Conservation (phyloP, 2,797 vertebrate species). For the Sebastes itinus region DNA sequence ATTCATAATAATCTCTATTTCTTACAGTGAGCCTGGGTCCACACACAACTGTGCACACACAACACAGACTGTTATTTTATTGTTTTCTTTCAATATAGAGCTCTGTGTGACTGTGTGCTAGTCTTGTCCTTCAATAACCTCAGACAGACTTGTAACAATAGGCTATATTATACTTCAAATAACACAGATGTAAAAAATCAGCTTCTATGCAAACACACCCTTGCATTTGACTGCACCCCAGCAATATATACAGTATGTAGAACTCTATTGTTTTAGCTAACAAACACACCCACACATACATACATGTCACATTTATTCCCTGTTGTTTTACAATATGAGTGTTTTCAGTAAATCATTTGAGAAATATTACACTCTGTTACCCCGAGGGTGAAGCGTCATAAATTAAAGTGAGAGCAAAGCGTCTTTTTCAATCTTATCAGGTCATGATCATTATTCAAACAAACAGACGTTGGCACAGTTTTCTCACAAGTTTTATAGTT, state of each 20-base stretch:
- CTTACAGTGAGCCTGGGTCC: neutral
- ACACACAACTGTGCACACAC: neutral
- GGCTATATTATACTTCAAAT: neutral
- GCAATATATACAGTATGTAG: neutral
- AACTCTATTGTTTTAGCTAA: slow-evolving; percentile 29
- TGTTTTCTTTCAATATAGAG: neutral
- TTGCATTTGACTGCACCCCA: slow-evolving; percentile 14
- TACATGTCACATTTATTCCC: slow-evolving; percentile 43
- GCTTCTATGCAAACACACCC: neutral
- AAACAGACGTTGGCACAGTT: slow-evolving; percentile 70
- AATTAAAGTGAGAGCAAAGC: slow-evolving; percentile 61
- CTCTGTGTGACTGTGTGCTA: neutral
- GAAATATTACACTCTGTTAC: slow-evolving; percentile 59
- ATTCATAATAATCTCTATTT: neutral
- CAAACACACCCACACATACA: neutral
- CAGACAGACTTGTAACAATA: neutral
- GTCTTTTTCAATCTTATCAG: slow-evolving; percentile 65
- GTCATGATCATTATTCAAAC: slow-evolving; percentile 75
- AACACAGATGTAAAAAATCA: neutral
- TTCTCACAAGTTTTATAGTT: slow-evolving; percentile 53
- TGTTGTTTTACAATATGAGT: slow-evolving; percentile 32
- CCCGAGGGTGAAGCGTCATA: slow-evolving; percentile 58
- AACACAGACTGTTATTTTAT: neutral
- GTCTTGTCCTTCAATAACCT: neutral
- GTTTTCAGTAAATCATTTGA: slow-evolving; percentile 55